Evolutionary conservation across 2,797 vertebrate genomes (phyloP).

Genomic region (Phrynocephalus guinanensis): DNA sequence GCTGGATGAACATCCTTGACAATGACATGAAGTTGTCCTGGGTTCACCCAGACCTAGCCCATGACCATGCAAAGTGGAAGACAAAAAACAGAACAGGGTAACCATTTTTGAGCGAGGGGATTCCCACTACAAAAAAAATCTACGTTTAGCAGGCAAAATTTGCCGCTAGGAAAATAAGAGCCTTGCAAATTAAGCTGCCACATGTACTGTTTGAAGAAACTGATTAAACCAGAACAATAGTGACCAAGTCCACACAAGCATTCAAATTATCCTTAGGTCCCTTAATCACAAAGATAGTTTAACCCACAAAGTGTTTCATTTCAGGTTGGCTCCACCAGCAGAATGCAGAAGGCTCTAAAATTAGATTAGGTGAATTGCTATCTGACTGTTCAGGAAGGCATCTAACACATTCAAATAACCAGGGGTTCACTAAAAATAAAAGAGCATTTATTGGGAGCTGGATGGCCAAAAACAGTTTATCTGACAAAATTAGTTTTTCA

Average conservation of each 20-base stretch:
- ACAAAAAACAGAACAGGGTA: constrained; percentile 51
- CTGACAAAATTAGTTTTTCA: background rate
- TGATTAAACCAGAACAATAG: constrained; percentile 65
- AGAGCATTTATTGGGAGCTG: background rate
- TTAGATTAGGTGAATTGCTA: background rate
- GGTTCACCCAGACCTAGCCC: too few relatives aligned
- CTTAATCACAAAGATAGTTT: constrained; percentile 27
- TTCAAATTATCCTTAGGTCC: constrained; percentile 16
- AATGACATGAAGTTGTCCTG: too few relatives aligned
- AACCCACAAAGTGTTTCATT: constrained; percentile 13
- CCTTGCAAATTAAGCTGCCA: constrained; percentile 63
- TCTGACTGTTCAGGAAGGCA: background rate
- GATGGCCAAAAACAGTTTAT: background rate
- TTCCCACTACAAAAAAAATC: constrained; percentile 69
- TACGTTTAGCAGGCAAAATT: constrained; percentile 73
- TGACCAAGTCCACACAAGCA: constrained; percentile 9
- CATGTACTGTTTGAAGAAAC: constrained; percentile 64
- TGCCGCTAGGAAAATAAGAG: constrained; percentile 49
- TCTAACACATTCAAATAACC: background rate
- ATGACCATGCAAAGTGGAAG: too few relatives aligned
- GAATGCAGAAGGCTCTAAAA: background rate
- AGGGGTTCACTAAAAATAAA: background rate
- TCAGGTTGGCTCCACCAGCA: constrained; percentile 1
- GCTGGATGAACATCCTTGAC: too few relatives aligned
- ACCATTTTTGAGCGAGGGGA: constrained; percentile 46